phyloP scores from a whole-genome alignment of 2,888 invertebrate genomes.

The Brassicogethes aeneus region DNA sequence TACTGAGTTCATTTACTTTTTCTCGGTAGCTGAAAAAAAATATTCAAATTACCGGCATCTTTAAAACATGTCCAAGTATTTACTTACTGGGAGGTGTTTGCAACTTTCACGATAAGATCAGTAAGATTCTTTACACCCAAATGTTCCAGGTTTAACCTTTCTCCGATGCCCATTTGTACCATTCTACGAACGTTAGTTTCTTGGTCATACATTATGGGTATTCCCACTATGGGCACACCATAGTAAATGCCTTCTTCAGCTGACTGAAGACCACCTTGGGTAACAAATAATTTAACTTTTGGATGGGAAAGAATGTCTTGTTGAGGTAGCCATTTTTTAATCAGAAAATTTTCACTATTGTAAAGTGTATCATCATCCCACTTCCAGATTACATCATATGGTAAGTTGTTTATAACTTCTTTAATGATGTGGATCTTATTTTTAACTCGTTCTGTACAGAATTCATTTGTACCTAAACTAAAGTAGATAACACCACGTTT shows the following conservation, averaged over 20 bases:
- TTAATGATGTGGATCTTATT: constrained; percentile 29
- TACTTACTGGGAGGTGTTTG: neutral
- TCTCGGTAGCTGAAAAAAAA: constrained; percentile 23
- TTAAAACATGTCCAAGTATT: no score
- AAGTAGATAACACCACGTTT: constrained; percentile 37
- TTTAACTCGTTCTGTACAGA: constrained; percentile 28
- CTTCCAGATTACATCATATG: constrained; percentile 41
- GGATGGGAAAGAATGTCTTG: constrained; percentile 27
- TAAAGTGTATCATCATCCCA: constrained; percentile 33
- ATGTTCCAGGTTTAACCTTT: neutral
- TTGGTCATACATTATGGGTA: neutral
- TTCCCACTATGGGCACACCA: constrained; percentile 16
- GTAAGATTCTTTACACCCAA: neutral
- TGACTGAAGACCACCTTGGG: constrained; percentile 22
- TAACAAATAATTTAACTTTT: constrained; percentile 26
- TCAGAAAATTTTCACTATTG: constrained; percentile 32
- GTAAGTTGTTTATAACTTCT: constrained; percentile 33
- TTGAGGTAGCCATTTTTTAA: constrained; percentile 39
- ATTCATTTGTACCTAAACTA: constrained; percentile 39
- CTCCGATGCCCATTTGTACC: neutral
- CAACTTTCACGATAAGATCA: neutral
- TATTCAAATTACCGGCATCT: no score
- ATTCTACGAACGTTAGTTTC: neutral
- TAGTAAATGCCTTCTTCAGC: neutral
- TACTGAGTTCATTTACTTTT: constrained; percentile 16